Evolutionary conservation across 1,140 invertebrate genomes (phyloP).

Genomic region (Heliconius hewitsoni): DNA sequence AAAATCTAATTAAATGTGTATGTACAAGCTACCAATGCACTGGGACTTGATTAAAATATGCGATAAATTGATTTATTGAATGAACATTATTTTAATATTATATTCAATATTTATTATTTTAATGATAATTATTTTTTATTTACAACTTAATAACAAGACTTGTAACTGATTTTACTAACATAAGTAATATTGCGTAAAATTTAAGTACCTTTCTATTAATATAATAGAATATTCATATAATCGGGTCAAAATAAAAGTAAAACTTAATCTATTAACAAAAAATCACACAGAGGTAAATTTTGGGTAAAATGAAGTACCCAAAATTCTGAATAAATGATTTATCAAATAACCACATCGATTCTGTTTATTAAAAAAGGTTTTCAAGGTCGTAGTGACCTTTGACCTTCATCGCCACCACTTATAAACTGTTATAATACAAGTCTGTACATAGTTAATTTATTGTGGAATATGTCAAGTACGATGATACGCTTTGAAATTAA

Average conservation of each 20-base stretch:
- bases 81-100: background rate
- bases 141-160: constrained; percentile 10
- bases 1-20: constrained; percentile 45
- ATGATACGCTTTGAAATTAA: background rate
- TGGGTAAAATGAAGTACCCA: too few relatives aligned
- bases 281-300: too few relatives aligned
- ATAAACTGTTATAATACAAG: background rate
- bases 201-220: background rate
- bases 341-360: too few relatives aligned
- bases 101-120: too few relatives aligned
- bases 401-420: too few relatives aligned
- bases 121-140: background rate
- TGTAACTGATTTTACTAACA: constrained; percentile 18
- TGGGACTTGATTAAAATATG: background rate
- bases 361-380: too few relatives aligned
- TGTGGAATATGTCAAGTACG: background rate
- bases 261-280: too few relatives aligned
- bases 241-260: too few relatives aligned
- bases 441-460: background rate
- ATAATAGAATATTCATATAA: background rate
- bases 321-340: too few relatives aligned
- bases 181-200: background rate
- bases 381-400: too few relatives aligned
- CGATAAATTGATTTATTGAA: background rate
- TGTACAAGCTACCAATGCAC: too few relatives aligned